Conservation (phyloP, 2,888 invertebrate genomes). For the Zaprionus lineosus region DNA sequence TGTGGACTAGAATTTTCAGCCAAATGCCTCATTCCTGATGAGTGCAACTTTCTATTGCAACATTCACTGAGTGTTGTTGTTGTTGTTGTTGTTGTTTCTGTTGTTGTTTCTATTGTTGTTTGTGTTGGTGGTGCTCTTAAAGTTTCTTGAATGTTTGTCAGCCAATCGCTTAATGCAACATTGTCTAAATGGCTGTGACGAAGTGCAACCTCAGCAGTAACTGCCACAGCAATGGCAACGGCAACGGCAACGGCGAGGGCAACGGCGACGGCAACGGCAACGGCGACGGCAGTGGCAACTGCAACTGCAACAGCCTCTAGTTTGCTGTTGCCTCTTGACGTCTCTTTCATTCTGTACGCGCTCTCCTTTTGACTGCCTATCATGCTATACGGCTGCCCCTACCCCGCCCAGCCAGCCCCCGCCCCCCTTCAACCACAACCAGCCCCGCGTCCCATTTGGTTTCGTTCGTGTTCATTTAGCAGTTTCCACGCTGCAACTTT, state of each 20-base stretch:
- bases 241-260: conserved; percentile 9
- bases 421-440: not conserved
- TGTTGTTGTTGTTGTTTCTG: conserved; percentile 8
- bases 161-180: conserved; percentile 53
- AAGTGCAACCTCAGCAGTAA: conserved; percentile 38
- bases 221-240: conserved; percentile 14
- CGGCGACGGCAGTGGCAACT: conserved; percentile 12
- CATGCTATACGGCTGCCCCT: not conserved
- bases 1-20: conserved; percentile 40
- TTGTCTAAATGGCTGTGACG: conserved; percentile 56
- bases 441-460: conserved; percentile 23
- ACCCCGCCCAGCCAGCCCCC: not conserved
- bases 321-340: too few relatives aligned
- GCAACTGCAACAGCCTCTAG: conserved; percentile 9
- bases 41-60: conserved; percentile 62
- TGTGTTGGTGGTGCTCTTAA: conserved; percentile 11
- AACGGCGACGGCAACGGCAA: conserved; percentile 38
- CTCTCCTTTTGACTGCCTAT: not conserved
- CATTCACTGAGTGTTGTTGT: conserved; percentile 50
- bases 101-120: conserved; percentile 7
- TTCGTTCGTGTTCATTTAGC: conserved; percentile 63
- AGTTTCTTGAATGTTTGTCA: conserved; percentile 39
- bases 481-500: conserved; percentile 71
- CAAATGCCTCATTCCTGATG: conserved; percentile 40
- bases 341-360: not conserved